These are phyloP conservation scores for Galaxea fascicularis DNA, from an alignment of 92 coral and sea anemone genomes.

Conservation along the genomic window DNA sequence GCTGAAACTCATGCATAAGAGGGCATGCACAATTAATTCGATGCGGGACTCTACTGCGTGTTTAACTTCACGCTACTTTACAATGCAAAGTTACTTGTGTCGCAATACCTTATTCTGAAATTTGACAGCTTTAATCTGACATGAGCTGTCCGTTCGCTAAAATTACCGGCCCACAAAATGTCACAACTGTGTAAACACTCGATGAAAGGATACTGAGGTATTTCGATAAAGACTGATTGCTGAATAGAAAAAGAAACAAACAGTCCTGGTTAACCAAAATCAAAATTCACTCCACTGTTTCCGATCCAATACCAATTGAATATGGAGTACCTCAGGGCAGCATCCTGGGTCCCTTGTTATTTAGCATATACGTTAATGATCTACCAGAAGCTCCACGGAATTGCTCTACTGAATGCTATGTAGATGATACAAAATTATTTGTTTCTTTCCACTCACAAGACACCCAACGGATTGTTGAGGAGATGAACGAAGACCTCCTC, in stretches of 20 bases:
- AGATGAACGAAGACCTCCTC: too few relatives aligned
- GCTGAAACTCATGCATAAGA: not conserved
- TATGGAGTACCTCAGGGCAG: too few relatives aligned
- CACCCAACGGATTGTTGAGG: too few relatives aligned
- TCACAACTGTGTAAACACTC: slow-evolving; percentile 20
- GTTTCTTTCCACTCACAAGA: too few relatives aligned
- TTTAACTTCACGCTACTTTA: not conserved
- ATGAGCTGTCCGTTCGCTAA: not conserved
- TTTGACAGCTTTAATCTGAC: slow-evolving; percentile 5
- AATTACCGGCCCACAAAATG: not conserved
- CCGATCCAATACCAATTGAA: too few relatives aligned
- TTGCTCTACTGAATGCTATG: too few relatives aligned
- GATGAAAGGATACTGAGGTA: slow-evolving; percentile 2
- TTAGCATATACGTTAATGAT: too few relatives aligned
- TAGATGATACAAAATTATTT: too few relatives aligned
- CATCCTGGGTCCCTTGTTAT: too few relatives aligned
- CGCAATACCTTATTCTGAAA: too few relatives aligned
- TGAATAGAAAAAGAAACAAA: not conserved
- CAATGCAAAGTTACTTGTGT: not conserved
- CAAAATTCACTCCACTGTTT: too few relatives aligned
- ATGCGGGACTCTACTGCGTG: not conserved
- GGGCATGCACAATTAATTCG: slow-evolving; percentile 13
- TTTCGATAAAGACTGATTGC: slow-evolving; percentile 18
- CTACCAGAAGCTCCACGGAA: too few relatives aligned
- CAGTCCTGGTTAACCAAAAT: not conserved